Conservation (phyloP, 2,113 vertebrate species). For the Scalopus aquaticus region DNA sequence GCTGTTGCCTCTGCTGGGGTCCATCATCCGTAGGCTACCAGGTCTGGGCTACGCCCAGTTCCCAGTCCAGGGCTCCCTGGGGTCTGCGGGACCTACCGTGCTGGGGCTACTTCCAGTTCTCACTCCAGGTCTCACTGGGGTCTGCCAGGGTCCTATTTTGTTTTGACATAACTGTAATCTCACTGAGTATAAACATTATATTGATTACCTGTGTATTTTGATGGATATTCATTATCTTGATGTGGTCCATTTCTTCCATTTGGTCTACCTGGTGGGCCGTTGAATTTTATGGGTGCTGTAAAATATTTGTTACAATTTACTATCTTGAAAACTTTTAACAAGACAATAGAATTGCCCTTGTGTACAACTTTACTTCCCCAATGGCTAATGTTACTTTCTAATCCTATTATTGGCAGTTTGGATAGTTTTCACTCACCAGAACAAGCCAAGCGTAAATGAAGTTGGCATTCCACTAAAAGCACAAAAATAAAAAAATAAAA, state of each 20-base stretch:
- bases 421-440: conserved; percentile 25
- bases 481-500: background rate
- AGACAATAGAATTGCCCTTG: background rate
- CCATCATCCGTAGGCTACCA: too few species aligned
- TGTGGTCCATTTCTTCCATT: background rate
- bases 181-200: background rate
- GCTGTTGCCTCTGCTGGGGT: too few species aligned
- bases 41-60: too few species aligned
- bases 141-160: background rate
- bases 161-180: conserved; percentile 18
- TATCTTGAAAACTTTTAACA: background rate
- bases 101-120: too few species aligned
- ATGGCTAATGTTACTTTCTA: background rate
- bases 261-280: background rate
- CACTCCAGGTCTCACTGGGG: too few species aligned
- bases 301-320: background rate
- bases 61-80: too few species aligned
- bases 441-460: background rate
- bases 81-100: too few species aligned
- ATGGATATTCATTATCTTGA: background rate
- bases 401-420: background rate
- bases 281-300: conserved; percentile 36
- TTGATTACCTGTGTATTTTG: background rate
- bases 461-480: background rate
- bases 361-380: background rate